A percentile compares a stretch with the other conserved stretches of the same genome.
Evolutionary conservation across 2,113 vertebrate species (phyloP).

Genomic region (Varanus komodoensis): DNA sequence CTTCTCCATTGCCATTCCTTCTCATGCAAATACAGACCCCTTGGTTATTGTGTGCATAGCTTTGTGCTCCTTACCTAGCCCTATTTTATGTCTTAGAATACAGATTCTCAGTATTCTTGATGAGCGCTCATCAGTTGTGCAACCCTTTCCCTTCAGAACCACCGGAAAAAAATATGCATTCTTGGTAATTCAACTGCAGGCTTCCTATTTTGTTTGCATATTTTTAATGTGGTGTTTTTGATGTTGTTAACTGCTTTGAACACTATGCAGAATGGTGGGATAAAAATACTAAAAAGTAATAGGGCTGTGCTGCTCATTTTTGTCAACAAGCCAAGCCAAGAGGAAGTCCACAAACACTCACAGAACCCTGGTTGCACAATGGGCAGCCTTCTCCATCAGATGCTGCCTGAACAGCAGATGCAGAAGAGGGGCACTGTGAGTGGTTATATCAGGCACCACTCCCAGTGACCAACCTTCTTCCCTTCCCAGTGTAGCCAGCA

Average conservation of each 20-base stretch:
- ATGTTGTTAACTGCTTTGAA: background rate
- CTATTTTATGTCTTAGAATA: background rate
- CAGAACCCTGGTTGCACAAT: too few species aligned
- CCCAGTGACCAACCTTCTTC: too few species aligned
- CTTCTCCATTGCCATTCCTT: background rate
- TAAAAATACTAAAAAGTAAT: background rate
- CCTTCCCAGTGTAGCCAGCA: too few species aligned
- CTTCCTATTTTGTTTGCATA: background rate
- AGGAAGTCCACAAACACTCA: too few species aligned
- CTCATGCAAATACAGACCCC: background rate
- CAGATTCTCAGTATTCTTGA: background rate
- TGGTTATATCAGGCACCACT: too few species aligned
- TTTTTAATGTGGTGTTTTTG: background rate
- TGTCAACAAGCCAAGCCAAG: too few species aligned
- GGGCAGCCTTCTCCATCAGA: too few species aligned
- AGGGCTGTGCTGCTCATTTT: background rate
- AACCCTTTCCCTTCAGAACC: background rate
- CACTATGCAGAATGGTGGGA: background rate
- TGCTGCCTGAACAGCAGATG: too few species aligned
- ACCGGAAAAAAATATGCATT: background rate
- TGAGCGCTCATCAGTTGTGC: background rate
- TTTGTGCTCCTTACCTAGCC: background rate
- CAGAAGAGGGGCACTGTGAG: too few species aligned
- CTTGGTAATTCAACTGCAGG: background rate
- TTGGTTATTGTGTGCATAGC: background rate